Percentiles rank a stretch among this genome's conserved stretches.
phyloP scores from a whole-genome alignment of 2,888 invertebrate genomes.

The Campopleginae sp. region DNA sequence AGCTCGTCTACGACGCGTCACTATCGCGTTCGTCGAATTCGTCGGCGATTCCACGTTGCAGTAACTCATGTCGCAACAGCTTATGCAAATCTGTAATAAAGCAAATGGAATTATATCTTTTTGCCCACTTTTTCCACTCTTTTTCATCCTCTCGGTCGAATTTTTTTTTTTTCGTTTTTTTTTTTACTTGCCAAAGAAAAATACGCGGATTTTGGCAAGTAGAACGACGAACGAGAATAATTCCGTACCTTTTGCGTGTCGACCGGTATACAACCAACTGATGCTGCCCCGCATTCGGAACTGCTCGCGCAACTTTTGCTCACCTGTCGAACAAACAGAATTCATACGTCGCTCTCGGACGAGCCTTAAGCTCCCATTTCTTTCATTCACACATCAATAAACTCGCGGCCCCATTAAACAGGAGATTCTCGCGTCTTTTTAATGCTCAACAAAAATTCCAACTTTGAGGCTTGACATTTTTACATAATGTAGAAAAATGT shows the following conservation, averaged over 20 bases:
- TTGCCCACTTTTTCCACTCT: background rate
- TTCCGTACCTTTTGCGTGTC: slow-evolving; percentile 86
- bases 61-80: slow-evolving; percentile 88
- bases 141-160: background rate
- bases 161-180: background rate
- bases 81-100: slow-evolving; percentile 87
- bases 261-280: slow-evolving; percentile 87
- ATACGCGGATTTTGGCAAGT: background rate
- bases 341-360: slow-evolving; percentile 12
- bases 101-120: slow-evolving; percentile 78
- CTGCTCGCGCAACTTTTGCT: slow-evolving; percentile 88
- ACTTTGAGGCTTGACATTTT: too few relatives aligned
- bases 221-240: slow-evolving; percentile 40
- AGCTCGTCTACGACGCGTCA: slow-evolving; percentile 80
- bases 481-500: too few relatives aligned
- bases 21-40: slow-evolving; percentile 86
- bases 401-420: slow-evolving; percentile 1
- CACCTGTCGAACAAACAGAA: slow-evolving; percentile 80
- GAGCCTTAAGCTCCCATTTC: background rate
- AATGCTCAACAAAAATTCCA: background rate
- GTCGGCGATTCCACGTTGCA: slow-evolving; percentile 87
- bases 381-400: background rate
- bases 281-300: slow-evolving; percentile 86
- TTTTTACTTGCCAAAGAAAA: background rate
- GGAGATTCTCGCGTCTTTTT: background rate